Evolutionary conservation across 2,797 vertebrate species (phyloP).

Genomic region (Myioborus miniatus): DNA sequence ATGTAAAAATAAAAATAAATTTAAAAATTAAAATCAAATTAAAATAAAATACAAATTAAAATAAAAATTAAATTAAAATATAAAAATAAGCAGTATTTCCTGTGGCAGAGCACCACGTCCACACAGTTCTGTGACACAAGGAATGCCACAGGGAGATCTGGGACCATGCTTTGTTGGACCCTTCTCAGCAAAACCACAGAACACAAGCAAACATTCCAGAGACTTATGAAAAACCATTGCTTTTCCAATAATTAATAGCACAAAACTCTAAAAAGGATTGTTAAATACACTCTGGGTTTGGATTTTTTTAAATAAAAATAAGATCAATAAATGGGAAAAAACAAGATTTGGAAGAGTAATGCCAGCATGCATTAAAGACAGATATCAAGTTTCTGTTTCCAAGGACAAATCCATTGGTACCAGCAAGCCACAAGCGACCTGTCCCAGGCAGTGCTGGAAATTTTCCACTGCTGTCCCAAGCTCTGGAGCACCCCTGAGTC

Average conservation of each 20-base stretch:
- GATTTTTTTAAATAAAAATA: background rate
- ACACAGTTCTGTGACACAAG: background rate
- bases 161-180: background rate
- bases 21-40: background rate
- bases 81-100: background rate
- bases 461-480: background rate
- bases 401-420: background rate
- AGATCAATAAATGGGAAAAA: background rate
- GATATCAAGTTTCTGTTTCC: background rate
- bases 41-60: too few relatives aligned
- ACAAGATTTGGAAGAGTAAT: background rate
- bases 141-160: background rate
- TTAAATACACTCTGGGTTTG: background rate
- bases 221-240: accelerated
- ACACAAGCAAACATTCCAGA: background rate
- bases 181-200: background rate
- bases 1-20: background rate
- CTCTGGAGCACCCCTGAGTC: background rate
- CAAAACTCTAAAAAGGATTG: background rate
- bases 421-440: background rate
- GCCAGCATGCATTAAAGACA: background rate
- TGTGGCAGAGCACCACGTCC: accelerated
- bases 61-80: too few relatives aligned
- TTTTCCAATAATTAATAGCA: background rate
- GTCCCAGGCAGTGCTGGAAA: background rate